Evolutionary conservation across 2,113 vertebrate genomes (phyloP), one percentile per base, ranked within the genome.

Genomic region (Corythoichthys intestinalis): DNA sequence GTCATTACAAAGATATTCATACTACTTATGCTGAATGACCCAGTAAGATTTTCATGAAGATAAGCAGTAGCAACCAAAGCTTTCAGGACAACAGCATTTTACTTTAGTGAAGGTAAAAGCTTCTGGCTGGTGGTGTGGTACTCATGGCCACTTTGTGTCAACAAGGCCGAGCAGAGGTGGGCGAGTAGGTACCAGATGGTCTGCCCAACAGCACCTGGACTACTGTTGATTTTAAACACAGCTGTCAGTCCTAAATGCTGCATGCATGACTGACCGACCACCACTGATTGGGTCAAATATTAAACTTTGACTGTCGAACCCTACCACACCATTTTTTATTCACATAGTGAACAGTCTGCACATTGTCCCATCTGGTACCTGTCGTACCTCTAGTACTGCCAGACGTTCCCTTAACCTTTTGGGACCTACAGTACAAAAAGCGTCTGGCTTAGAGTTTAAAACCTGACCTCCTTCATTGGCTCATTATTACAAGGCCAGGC

Each of bases 241-340:
- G 76, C 82, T 83, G 85, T 82, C 85, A 66, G 66, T 50, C 63
- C 71, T 80, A 84, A 82, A 79, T 78, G 79, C 20, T 69, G 59
- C 72, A 65, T 13, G n/a, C 71, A 54, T 72, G 76, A 84, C 66
- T 68, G 66, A 77, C 68, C 68, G 72, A 71, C 59, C 8, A 38
- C 56, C 6, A 70, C 58, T 68, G 64, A 79, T 73, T 52, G 70
- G 86, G 86, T 87, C 76, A 90, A 90, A 87, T 78, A 90, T 88
- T 87, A 84, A 84, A 80, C 82, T 2, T 56, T 11, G 47, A 59
- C 34, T 57, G 38, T 47, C 14, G 46, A 12, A 13, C 56, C 5
- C 13, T n/a, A 12, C 37, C 28, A 8, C 14, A 53, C 17, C 48
- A 39, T 20, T 20, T 47, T 68, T 49, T 59, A 77, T 41, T 65